These are phyloP conservation scores for Solenopsis fugax DNA, from an alignment of 1,140 invertebrate genomes.

Conservation along the genomic window DNA sequence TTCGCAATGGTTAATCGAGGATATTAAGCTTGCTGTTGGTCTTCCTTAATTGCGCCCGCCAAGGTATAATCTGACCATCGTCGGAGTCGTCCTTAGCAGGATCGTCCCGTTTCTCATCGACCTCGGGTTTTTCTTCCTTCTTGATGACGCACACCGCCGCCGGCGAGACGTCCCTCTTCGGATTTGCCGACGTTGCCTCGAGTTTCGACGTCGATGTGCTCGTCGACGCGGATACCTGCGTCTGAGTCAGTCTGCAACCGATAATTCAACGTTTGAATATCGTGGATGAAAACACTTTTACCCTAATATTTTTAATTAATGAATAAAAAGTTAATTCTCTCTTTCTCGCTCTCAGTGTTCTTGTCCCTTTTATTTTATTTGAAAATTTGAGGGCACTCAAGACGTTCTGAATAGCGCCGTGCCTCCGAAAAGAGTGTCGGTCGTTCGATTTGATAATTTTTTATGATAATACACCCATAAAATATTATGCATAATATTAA, in stretches of 20 bases:
- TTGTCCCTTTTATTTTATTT: background rate
- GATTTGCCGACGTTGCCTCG: constrained; percentile 72
- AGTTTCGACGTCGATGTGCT: constrained; percentile 75
- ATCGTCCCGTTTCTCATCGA: constrained; percentile 81
- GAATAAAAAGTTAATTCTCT: background rate
- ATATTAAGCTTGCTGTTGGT: constrained; percentile 94
- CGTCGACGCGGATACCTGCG: constrained; percentile 20
- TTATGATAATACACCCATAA: constrained; percentile 8
- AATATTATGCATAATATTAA: constrained; percentile 5
- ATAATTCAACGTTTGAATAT: background rate
- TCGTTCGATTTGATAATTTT: constrained; percentile 5
- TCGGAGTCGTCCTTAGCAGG: constrained; percentile 86
- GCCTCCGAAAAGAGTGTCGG: background rate
- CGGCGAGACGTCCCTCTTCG: constrained; percentile 64
- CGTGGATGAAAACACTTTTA: background rate
- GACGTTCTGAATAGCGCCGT: background rate
- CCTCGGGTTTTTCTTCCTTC: constrained; percentile 71
- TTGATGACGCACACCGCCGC: constrained; percentile 37
- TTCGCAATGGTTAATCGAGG: constrained; percentile 87
- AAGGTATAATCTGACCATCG: constrained; percentile 91
- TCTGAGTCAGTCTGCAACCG: constrained; percentile 52
- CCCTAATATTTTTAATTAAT: background rate
- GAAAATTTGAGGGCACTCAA: background rate
- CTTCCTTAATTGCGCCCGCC: constrained; percentile 95
- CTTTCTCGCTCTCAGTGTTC: background rate